Conservation (phyloP, 1,140 invertebrate species). For the Gryllus bimaculatus region DNA sequence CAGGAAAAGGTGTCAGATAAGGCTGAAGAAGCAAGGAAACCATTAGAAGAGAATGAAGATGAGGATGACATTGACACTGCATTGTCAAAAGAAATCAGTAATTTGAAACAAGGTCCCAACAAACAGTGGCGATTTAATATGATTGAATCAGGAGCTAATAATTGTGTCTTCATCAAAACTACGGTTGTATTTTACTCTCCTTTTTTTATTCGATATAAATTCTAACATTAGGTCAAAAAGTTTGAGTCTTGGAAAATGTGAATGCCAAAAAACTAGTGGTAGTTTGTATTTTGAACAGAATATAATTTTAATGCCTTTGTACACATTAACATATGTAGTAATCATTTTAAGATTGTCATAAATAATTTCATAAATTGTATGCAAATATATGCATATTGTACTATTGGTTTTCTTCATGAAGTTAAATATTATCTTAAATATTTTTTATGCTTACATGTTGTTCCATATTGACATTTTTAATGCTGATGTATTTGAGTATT, state of each 20-base stretch:
- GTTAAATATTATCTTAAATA: no score
- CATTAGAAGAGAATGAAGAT: slow-evolving; percentile 35
- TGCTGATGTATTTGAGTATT: neutral
- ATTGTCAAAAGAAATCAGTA: slow-evolving; percentile 53
- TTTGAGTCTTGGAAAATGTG: neutral
- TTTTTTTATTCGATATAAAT: neutral
- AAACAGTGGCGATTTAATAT: slow-evolving; percentile 37
- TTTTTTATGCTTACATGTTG: neutral
- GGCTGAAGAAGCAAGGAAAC: slow-evolving; percentile 13
- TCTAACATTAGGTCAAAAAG: neutral
- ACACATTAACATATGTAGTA: no score
- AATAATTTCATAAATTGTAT: no score
- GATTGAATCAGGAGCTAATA: slow-evolving; percentile 67
- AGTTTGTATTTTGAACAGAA: no score
- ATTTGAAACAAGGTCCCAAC: slow-evolving; percentile 45
- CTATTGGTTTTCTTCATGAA: no score
- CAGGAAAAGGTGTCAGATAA: neutral
- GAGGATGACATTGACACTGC: slow-evolving; percentile 53
- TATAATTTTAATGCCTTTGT: no score
- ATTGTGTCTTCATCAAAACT: slow-evolving; percentile 74
- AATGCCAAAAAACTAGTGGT: no score
- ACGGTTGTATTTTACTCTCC: slow-evolving; percentile 32
- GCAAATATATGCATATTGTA: no score
- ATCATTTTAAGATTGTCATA: no score
- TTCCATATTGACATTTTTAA: neutral